phyloP scores from a whole-genome alignment of 2,888 invertebrate genomes.

The Aleiodes leptofemur region DNA sequence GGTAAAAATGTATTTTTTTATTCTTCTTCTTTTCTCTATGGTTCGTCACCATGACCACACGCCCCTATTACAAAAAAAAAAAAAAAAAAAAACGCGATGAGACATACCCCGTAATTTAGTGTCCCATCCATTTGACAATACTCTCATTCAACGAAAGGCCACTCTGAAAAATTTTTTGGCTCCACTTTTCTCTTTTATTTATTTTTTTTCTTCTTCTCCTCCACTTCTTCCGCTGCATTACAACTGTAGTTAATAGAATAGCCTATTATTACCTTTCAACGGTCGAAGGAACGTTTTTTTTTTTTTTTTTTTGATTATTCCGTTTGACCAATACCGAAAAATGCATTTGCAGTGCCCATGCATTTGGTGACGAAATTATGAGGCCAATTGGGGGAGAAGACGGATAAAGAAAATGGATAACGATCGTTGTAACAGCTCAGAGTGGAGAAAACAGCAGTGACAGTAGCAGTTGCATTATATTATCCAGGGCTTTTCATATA shows the following conservation, averaged over 20 bases:
- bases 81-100: slow-evolving; percentile 14
- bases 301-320: not conserved
- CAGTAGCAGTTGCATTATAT: slow-evolving; percentile 35
- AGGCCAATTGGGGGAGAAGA: slow-evolving; percentile 28
- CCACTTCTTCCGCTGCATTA: slow-evolving; percentile 1
- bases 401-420: slow-evolving; percentile 24
- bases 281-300: not conserved
- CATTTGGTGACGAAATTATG: slow-evolving; percentile 44
- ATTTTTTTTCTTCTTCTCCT: no score
- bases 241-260: slow-evolving; percentile 28
- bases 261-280: slow-evolving; percentile 42
- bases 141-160: slow-evolving; percentile 34
- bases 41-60: slow-evolving; percentile 35
- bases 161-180: slow-evolving; percentile 40
- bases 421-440: slow-evolving; percentile 18
- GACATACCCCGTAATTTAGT: slow-evolving; percentile 41
- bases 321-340: slow-evolving; percentile 27
- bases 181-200: slow-evolving; percentile 18
- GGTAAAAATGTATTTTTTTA: slow-evolving; percentile 13
- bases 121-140: slow-evolving; percentile 36
- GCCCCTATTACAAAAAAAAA: slow-evolving; percentile 35
- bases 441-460: slow-evolving; percentile 1
- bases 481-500: slow-evolving; percentile 16
- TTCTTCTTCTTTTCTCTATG: slow-evolving; percentile 18
- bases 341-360: not conserved